phyloP scores from a whole-genome alignment of 2,888 invertebrate genomes.

The Agrypnus murinus region DNA sequence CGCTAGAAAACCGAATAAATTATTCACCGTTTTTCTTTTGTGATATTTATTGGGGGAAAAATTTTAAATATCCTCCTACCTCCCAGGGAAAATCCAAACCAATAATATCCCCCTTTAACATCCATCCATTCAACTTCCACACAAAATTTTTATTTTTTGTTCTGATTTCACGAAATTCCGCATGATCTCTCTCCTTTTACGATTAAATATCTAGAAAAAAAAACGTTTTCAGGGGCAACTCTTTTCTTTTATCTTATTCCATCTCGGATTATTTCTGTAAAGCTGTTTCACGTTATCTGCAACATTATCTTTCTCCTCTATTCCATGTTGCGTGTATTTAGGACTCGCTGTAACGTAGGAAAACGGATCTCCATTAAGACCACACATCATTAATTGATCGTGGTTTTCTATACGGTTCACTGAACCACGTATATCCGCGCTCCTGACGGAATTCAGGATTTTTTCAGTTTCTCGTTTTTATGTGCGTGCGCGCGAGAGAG shows the following conservation, averaged over 20 bases:
- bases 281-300: slow-evolving; percentile 49
- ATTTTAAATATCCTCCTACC: neutral
- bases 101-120: no score
- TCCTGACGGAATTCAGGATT: slow-evolving; percentile 37
- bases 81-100: neutral
- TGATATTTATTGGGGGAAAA: neutral
- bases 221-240: slow-evolving; percentile 36
- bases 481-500: neutral
- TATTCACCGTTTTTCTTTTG: neutral
- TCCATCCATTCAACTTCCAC: neutral
- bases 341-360: slow-evolving; percentile 43
- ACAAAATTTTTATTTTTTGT: neutral
- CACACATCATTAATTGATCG: slow-evolving; percentile 53
- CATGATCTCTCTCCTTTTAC: slow-evolving; percentile 31
- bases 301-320: slow-evolving; percentile 47
- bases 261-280: slow-evolving; percentile 47
- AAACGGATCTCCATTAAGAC: slow-evolving; percentile 54
- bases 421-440: slow-evolving; percentile 46
- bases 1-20: slow-evolving; percentile 3
- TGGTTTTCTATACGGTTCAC: slow-evolving; percentile 49
- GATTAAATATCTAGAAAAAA: slow-evolving; percentile 39
- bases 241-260: slow-evolving; percentile 49
- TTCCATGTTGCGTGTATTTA: slow-evolving; percentile 50
- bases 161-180: slow-evolving; percentile 31
- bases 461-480: slow-evolving; percentile 39